phyloP scores from a whole-genome alignment of 2,113 vertebrate species.

The Phalacrocorax brasilianus region DNA sequence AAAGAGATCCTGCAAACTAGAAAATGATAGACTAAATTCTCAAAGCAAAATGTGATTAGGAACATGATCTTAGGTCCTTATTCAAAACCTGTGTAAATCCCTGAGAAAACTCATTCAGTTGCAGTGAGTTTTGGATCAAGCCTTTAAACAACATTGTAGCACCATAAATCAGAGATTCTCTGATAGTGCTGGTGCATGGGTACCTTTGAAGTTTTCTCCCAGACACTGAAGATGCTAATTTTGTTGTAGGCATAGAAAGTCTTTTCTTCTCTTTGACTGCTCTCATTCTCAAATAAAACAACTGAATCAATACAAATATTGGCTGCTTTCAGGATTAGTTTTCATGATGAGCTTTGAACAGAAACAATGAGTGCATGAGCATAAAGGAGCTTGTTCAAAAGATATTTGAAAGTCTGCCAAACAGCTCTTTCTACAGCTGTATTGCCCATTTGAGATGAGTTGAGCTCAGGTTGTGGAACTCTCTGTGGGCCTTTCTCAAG shows the following conservation, averaged over 20 bases:
- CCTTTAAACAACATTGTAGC: neutral
- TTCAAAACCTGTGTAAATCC: neutral
- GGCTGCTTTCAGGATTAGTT: conserved; percentile 26
- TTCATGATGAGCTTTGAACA: conserved; percentile 28
- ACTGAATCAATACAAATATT: conserved; percentile 37
- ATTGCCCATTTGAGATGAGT: neutral
- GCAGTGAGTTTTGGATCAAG: neutral
- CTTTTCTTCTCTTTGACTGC: neutral
- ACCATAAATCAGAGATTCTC: neutral
- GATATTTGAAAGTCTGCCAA: conserved; percentile 1
- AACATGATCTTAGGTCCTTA: neutral
- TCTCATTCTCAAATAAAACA: conserved; percentile 5
- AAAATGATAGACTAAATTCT: neutral
- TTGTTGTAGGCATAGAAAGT: neutral
- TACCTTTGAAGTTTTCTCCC: neutral
- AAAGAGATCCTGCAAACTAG: neutral
- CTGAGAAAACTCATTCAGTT: neutral
- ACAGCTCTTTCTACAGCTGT: neutral
- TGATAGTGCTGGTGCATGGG: neutral
- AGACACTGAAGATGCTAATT: neutral
- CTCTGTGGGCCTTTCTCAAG: neutral
- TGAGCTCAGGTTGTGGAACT: neutral
- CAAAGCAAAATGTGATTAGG: neutral
- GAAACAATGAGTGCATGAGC: conserved; percentile 4
- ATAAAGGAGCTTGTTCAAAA: conserved; percentile 33